Base-by-base conservation (phyloP, 2,797 vertebrate species). In the Martes flavigula region DNA sequence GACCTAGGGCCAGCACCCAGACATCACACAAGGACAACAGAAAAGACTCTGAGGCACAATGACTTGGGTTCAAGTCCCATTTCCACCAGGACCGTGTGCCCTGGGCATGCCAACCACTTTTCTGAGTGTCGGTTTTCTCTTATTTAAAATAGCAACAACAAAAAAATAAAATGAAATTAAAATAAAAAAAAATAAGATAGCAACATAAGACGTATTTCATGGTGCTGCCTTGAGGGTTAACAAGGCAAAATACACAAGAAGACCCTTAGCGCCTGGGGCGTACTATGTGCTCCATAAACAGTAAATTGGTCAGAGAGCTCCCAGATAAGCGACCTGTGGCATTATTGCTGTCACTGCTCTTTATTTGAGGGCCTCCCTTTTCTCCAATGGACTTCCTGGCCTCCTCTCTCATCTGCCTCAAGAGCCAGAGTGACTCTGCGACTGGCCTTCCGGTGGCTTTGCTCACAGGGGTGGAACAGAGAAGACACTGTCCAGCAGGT, bases 181-280 rank as follows among this genome's bases (percentile, higher is more conserved):
- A 54, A 54, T 18, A 4, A 46, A 54, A 56, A 56, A 75, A 27
- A 72, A 66, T 64, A 75, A 27, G 62, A 56, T 0, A 23, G 21
- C 66, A 21, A 70, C 20, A 12, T 2, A 13, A n/a, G 46, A 46
- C 21, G 3, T 12, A 18, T 6, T 21, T 73, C 56, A 2, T 6
- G 66, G 38, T 58, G 54, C 35, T 4, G 13, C 3, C 81, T 38
- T 32, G 10, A 38, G 20, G 40, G 10, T 43, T 20, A 68, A 46
- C 12, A 66, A 27, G 30, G 35, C 10, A 56, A 56, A 35, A 30
- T 32, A 46, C 83, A 43, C 8, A n/a, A 12, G 54, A 32, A 46
- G 4, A 7, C 14, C 77, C 27, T 32, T 3, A 30, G 40, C 13
- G 10, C 1, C 10, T 0, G 20, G 54, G 27, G 13, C 7, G 0